These are phyloP conservation scores for Acyrthosiphon pisum DNA, from an alignment of 1,140 invertebrate species.

Conservation along the genomic window DNA sequence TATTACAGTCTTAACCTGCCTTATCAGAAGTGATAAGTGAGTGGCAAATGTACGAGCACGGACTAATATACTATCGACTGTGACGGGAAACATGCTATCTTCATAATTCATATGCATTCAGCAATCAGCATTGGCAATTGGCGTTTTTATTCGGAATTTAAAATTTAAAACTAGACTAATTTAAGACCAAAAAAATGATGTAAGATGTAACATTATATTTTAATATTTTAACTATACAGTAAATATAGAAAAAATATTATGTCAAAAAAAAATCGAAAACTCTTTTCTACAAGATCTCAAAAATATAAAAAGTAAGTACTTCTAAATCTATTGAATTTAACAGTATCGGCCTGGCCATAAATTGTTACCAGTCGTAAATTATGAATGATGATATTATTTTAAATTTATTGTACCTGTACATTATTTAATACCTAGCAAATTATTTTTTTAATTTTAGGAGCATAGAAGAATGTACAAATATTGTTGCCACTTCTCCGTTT, in stretches of 20 bases:
- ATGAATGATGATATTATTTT: not conserved
- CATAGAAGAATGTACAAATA: slow-evolving; percentile 53
- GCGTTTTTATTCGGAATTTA: too few relatives aligned
- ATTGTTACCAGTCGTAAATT: not conserved
- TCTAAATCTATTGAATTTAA: not conserved
- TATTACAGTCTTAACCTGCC: too few relatives aligned
- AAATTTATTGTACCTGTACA: not conserved
- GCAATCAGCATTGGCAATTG: too few relatives aligned
- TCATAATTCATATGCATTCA: too few relatives aligned
- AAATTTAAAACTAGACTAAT: too few relatives aligned
- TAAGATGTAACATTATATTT: not conserved
- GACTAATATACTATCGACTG: too few relatives aligned
- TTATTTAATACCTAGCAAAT: slow-evolving; percentile 18
- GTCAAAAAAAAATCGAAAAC: slow-evolving; percentile 46
- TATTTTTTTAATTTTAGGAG: slow-evolving; percentile 51
- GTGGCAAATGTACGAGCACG: too few relatives aligned
- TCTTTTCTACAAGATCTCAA: not conserved
- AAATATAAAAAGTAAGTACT: slow-evolving; percentile 37
- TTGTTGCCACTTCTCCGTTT: slow-evolving; percentile 41
- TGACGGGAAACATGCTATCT: too few relatives aligned
- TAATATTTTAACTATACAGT: not conserved
- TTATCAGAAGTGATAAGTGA: too few relatives aligned
- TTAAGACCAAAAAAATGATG: not conserved
- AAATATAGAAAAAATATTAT: not conserved
- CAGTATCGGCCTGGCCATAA: not conserved